A percentile compares a stretch with the other conserved stretches of the same genome.
Evolutionary conservation across 2,797 vertebrate genomes (phyloP).

Genomic region (Urosaurus nigricauda): DNA sequence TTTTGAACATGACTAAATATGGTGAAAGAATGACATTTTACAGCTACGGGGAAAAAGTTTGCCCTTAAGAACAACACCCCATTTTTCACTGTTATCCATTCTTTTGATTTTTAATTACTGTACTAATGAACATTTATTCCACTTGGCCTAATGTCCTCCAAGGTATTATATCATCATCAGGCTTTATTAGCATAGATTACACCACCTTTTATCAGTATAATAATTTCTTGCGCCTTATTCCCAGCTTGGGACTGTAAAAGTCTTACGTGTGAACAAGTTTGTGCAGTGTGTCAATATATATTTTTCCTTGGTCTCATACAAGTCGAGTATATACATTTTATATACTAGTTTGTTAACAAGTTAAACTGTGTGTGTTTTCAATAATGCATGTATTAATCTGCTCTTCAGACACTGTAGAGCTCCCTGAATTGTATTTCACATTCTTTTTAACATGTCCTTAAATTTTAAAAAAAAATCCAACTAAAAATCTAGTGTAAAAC

Average conservation of each 20-base stretch:
- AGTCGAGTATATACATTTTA: background rate
- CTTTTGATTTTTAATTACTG: background rate
- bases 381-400: background rate
- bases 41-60: background rate
- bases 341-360: background rate
- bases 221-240: background rate
- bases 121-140: background rate
- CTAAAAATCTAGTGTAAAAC: too few relatives aligned
- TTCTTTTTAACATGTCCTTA: background rate
- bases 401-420: background rate
- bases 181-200: background rate
- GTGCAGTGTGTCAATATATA: background rate
- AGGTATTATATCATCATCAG: background rate
- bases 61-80: background rate
- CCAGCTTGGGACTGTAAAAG: background rate
- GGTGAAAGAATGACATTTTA: background rate
- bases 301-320: background rate
- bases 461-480: too few relatives aligned
- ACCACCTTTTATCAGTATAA: background rate
- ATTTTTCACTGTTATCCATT: background rate
- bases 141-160: background rate
- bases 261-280: background rate
- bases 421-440: background rate
- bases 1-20: background rate
- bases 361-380: background rate